These are phyloP conservation scores for Yponomeuta sedellus DNA, from an alignment of 2,888 invertebrate genomes.

Conservation along the genomic window DNA sequence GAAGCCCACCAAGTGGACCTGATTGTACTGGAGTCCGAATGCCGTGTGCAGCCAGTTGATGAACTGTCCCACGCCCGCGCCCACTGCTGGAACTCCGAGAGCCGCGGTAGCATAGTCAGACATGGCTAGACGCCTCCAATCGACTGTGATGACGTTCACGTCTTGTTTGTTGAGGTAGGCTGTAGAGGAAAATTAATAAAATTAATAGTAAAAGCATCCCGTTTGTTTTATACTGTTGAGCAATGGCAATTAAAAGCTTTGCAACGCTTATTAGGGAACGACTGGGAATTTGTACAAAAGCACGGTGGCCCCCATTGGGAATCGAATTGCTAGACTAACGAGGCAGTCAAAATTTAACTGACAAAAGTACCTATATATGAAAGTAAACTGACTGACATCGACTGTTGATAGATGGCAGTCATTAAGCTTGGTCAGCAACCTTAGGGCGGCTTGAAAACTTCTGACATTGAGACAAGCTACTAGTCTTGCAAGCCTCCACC, in stretches of 20 bases:
- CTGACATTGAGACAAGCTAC: too few species aligned
- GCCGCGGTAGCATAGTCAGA: slow-evolving; percentile 46
- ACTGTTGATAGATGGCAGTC: too few species aligned
- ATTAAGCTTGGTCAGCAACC: too few species aligned
- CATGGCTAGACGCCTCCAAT: slow-evolving; percentile 51
- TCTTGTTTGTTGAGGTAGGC: slow-evolving; percentile 44
- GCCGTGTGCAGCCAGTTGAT: slow-evolving; percentile 41
- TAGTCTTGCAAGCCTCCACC: too few species aligned
- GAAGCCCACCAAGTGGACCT: slow-evolving; percentile 33
- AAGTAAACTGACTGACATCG: too few species aligned
- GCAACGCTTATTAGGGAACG: neutral
- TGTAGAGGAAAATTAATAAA: slow-evolving; percentile 22
- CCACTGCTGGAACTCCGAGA: slow-evolving; percentile 48
- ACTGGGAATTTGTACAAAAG: too few species aligned
- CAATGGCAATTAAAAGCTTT: neutral
- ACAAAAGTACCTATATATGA: too few species aligned
- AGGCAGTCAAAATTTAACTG: too few species aligned
- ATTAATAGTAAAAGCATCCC: neutral
- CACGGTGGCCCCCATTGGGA: too few species aligned
- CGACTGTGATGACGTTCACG: slow-evolving; percentile 54
- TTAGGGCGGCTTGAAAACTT: too few species aligned
- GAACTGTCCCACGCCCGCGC: slow-evolving; percentile 57
- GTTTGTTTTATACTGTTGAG: neutral
- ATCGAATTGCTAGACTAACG: too few species aligned
- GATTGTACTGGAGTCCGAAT: slow-evolving; percentile 38